A percentile compares a stretch with the other conserved stretches of the same genome.
These are phyloP conservation scores for Protophormia terraenovae DNA, from an alignment of 2,888 invertebrate genomes.

Conservation along the genomic window DNA sequence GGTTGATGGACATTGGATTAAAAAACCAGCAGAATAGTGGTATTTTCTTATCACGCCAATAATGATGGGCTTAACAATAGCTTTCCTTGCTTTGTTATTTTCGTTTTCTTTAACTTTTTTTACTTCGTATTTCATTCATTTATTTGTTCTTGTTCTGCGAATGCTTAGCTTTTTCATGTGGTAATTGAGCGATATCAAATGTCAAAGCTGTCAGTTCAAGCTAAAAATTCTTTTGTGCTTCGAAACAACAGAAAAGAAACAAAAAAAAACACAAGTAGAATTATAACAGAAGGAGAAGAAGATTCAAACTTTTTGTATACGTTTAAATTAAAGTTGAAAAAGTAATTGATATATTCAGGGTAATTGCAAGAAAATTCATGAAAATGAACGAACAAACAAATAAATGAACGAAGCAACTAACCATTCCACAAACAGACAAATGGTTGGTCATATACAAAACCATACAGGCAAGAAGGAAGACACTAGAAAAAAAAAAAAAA, in stretches of 20 bases:
- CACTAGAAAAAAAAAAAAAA: too few relatives aligned
- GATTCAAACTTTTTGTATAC: slow-evolving; percentile 13
- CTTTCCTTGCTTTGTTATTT: slow-evolving; percentile 41
- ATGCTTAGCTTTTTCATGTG: slow-evolving; percentile 59
- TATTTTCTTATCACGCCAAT: slow-evolving; percentile 60
- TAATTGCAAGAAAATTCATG: slow-evolving; percentile 52
- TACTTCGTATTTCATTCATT: slow-evolving; percentile 6
- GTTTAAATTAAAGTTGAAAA: slow-evolving; percentile 54
- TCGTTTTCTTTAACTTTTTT: not conserved
- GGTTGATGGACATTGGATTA: slow-evolving; percentile 58
- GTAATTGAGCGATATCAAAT: slow-evolving; percentile 67
- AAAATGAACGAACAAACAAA: slow-evolving; percentile 6
- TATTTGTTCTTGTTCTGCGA: slow-evolving; percentile 6
- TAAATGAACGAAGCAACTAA: not conserved
- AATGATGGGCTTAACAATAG: slow-evolving; percentile 62
- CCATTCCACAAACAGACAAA: slow-evolving; percentile 3
- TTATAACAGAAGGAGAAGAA: not conserved
- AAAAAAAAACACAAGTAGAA: slow-evolving; percentile 3
- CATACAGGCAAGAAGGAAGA: too few relatives aligned
- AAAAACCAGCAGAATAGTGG: slow-evolving; percentile 49
- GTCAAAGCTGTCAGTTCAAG: slow-evolving; percentile 63
- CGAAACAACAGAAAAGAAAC: slow-evolving; percentile 8
- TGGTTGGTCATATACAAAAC: not conserved
- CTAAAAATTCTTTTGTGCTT: slow-evolving; percentile 52
- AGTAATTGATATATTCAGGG: slow-evolving; percentile 58